phyloP scores from a whole-genome alignment of 2,113 vertebrate genomes.

The Piaya cayana region DNA sequence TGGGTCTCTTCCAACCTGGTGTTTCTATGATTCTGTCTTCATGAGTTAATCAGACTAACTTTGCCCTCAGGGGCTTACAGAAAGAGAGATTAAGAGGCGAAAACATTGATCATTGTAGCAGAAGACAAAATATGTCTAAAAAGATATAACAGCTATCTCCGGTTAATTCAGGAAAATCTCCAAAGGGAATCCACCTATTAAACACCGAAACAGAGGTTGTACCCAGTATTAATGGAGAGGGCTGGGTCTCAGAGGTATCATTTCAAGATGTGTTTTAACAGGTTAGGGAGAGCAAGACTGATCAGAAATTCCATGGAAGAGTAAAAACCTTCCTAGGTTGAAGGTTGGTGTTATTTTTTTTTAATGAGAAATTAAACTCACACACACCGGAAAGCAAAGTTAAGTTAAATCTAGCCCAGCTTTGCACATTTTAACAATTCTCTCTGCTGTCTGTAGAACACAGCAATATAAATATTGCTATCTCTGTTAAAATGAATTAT shows the following conservation, averaged over 20 bases:
- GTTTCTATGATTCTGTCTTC: too few relatives aligned
- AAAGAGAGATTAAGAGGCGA: neutral
- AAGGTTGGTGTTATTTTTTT: neutral
- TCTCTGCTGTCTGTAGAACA: conserved; percentile 72
- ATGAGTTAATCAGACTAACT: neutral
- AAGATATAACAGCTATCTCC: neutral
- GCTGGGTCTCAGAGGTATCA: neutral
- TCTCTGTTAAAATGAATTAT: conserved; percentile 81
- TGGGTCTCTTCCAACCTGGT: too few relatives aligned
- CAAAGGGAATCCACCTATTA: neutral
- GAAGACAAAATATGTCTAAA: neutral
- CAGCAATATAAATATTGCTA: conserved; percentile 80
- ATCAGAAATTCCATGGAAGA: neutral
- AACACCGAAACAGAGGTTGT: neutral
- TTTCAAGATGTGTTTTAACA: neutral
- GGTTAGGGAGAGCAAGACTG: neutral
- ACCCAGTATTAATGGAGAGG: neutral
- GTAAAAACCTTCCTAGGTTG: neutral
- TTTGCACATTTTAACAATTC: conserved; percentile 62
- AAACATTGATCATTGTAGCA: neutral
- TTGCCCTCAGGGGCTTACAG: neutral
- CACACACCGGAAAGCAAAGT: conserved; percentile 31
- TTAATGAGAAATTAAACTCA: neutral
- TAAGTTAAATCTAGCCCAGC: conserved; percentile 64
- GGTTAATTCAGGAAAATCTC: neutral